Percentiles rank a stretch among this genome's conserved stretches.
These are phyloP conservation scores for Lasioglossum vierecki DNA, from an alignment of 2,888 invertebrate species.

Conservation along the genomic window DNA sequence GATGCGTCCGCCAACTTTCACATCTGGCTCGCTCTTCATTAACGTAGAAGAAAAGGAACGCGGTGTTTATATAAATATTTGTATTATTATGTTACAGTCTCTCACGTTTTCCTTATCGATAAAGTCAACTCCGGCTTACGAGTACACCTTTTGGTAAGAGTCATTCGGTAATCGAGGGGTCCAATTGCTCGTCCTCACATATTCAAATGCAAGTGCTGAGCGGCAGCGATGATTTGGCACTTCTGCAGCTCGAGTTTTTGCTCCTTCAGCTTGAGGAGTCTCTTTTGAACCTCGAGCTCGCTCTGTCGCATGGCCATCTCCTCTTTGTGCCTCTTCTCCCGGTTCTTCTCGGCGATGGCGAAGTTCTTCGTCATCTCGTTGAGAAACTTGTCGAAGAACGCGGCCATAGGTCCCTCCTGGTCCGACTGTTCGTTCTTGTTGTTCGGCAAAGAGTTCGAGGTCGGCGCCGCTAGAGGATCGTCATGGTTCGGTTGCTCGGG, in stretches of 20 bases:
- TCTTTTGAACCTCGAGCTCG: constrained; percentile 73
- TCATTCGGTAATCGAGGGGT: too few species aligned
- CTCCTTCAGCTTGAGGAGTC: constrained; percentile 74
- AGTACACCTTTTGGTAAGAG: not conserved
- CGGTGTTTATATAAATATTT: constrained; percentile 9
- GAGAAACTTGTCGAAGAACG: constrained; percentile 61
- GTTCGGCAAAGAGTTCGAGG: constrained; percentile 7
- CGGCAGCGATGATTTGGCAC: constrained; percentile 69
- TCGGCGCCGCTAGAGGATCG: constrained; percentile 16
- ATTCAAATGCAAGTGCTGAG: constrained; percentile 66
- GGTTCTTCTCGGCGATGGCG: constrained; percentile 68
- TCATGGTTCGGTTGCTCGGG: constrained; percentile 31
- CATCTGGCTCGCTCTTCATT: not conserved
- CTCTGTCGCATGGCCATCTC: constrained; percentile 71
- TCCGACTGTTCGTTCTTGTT: constrained; percentile 30
- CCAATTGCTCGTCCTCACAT: constrained; percentile 32
- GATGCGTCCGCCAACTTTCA: not conserved
- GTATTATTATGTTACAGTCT: constrained; percentile 15
- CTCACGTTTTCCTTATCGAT: not conserved
- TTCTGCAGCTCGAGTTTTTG: constrained; percentile 73
- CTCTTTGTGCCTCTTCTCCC: constrained; percentile 75
- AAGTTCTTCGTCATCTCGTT: constrained; percentile 71
- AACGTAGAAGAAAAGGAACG: not conserved
- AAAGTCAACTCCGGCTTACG: not conserved
- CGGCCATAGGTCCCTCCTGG: constrained; percentile 36